These are phyloP conservation scores for Metridium senile DNA, from an alignment of 92 coral and sea anemone genomes.

Conservation along the genomic window DNA sequence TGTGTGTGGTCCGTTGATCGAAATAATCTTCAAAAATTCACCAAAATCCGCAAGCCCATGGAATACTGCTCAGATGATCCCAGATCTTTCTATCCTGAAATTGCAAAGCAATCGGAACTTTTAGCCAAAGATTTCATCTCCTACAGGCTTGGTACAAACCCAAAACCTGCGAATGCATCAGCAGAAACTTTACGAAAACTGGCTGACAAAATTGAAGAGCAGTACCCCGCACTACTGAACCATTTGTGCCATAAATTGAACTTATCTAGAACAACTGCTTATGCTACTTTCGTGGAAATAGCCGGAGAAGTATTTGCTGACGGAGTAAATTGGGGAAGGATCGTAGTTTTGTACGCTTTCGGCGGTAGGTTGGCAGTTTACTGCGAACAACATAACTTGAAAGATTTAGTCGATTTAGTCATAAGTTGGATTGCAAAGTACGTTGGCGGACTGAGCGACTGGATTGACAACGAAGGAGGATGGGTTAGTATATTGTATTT, in stretches of 20 bases:
- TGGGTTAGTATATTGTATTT: conserved; percentile 74
- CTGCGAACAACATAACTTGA: conserved; percentile 89
- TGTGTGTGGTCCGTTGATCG: conserved; percentile 59
- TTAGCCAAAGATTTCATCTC: conserved; percentile 91
- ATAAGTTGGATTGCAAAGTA: conserved; percentile 88
- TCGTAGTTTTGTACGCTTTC: conserved; percentile 94
- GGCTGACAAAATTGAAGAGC: conserved; percentile 94
- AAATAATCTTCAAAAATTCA: conserved; percentile 35
- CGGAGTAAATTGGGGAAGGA: conserved; percentile 99
- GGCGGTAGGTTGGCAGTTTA: conserved; percentile 93
- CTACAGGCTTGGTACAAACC: conserved; percentile 85
- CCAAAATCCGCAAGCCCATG: conserved; percentile 58
- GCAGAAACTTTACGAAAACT: conserved; percentile 94
- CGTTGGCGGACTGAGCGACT: conserved; percentile 79
- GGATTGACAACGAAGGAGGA: conserved; percentile 97
- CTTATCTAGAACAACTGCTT: conserved; percentile 85
- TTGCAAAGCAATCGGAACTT: conserved; percentile 63
- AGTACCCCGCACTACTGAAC: conserved; percentile 81
- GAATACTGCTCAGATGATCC: conserved; percentile 68
- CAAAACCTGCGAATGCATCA: conserved; percentile 65
- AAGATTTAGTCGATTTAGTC: conserved; percentile 78
- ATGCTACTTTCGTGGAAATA: conserved; percentile 88
- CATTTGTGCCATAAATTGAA: conserved; percentile 89
- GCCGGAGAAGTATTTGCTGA: conserved; percentile 97
- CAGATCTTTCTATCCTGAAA: conserved; percentile 40